Evolutionary conservation across 2,888 invertebrate species (phyloP), one percentile per base, ranked within the genome.

Genomic region (Andrena camellia): DNA sequence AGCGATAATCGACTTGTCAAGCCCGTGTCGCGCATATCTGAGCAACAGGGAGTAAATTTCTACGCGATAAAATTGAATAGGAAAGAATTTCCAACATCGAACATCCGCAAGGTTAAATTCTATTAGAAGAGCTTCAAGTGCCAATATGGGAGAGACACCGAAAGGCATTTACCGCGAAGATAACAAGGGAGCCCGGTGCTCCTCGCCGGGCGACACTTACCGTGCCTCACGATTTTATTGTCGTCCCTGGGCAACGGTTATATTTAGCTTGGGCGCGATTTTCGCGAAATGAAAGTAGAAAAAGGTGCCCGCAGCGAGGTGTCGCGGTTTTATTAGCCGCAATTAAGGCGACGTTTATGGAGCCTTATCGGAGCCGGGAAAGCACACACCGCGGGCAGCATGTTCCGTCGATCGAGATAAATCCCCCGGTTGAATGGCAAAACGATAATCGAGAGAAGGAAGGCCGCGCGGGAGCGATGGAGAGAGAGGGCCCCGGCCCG

Each of bases 361-460:
- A 42, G 8, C 33, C 68, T 71, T 75, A 84, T 78, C 79, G 57
- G 33, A 64, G 71, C 10, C 57, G 26, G 35, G 33, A 3, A 73
- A 71, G 66, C 70, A 71, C 66, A 71, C 62, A 66, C 74, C 54
- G 67, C 66, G 54, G 66, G 68, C 42, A 42, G 69, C 78, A 76
- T 84, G 84, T 84, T 73, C 35, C 78, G 69, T 69, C 81, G 88
- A 89, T 89, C 90, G 86, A 88, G 89, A 89, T 89, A 89, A 89
- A 88, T 90, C 83, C 83, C 29, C 23, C 64, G 81, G 17, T 20
- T 85, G 89, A 88, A 88, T 86, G 81, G 81, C 68, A 71, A 88
- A 86, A 83, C 87, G 88, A 87, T 89, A 80, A 88, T 88, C 81
- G 81, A 70, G 88, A 71, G 71, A 23, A 33, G 57, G 50, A 20